Conservation (phyloP, 35 echinoderm and acorn worm species). For the Lytechinus variegatus region DNA sequence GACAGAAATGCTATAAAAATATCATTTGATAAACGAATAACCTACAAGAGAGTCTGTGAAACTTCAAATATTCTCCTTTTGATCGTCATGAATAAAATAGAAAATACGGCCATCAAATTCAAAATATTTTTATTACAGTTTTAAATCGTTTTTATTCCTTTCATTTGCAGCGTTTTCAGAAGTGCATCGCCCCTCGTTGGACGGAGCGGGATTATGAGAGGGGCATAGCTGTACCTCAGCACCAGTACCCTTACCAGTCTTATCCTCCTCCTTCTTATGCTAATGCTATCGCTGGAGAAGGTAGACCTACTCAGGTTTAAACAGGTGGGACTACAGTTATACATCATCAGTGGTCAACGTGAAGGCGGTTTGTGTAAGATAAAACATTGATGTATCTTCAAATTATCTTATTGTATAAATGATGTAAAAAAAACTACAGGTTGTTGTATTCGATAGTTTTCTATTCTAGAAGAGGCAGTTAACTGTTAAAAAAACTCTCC, state of each 20-base stretch:
- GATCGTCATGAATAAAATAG: neutral
- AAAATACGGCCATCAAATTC: neutral
- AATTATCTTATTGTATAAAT: neutral
- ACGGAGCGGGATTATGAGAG: constrained; percentile 76
- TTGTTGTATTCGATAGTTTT: neutral
- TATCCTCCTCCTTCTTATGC: constrained; percentile 89
- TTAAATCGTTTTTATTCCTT: neutral
- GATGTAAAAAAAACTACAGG: neutral
- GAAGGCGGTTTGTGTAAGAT: neutral
- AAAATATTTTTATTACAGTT: neutral
- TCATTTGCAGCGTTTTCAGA: constrained; percentile 72
- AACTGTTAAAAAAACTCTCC: neutral
- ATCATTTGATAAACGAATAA: too few relatives aligned
- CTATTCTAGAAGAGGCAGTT: neutral
- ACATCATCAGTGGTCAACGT: neutral
- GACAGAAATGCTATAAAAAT: too few relatives aligned
- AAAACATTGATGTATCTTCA: neutral
- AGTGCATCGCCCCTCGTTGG: constrained; percentile 80
- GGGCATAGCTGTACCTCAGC: constrained; percentile 57
- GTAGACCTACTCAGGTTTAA: constrained; percentile 62
- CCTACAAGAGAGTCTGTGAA: too few relatives aligned
- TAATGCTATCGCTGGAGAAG: constrained; percentile 69
- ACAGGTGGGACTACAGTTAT: neutral
- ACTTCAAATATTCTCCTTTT: too few relatives aligned
- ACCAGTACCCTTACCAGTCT: constrained; percentile 79